phyloP scores from a whole-genome alignment of 2,797 vertebrate species.

The Miichthys miiuy region DNA sequence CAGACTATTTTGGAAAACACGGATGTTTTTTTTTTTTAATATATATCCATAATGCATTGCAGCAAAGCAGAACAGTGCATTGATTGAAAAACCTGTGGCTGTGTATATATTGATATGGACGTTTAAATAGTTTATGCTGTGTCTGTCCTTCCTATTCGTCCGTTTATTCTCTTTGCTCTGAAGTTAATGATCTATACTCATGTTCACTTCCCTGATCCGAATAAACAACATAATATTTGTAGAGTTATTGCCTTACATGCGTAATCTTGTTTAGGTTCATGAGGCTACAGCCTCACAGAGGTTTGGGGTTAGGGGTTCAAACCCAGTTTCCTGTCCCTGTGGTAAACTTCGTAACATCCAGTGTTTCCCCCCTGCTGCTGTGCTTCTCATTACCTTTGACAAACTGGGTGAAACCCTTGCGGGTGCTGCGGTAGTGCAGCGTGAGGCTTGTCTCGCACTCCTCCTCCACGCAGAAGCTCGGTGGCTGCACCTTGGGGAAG shows the following conservation, averaged over 20 bases:
- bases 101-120: neutral
- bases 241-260: neutral
- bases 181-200: neutral
- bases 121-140: neutral
- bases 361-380: neutral
- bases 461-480: constrained; percentile 87
- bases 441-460: constrained; percentile 86
- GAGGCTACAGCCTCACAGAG: neutral
- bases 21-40: too few species aligned
- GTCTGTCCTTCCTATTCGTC: too few species aligned
- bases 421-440: constrained; percentile 84
- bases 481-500: constrained; percentile 86
- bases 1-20: neutral
- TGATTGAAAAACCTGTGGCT: too few species aligned
- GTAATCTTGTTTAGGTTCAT: neutral
- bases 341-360: neutral
- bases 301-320: neutral
- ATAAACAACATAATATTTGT: neutral
- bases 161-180: neutral
- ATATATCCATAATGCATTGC: too few species aligned
- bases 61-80: too few species aligned
- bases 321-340: constrained; percentile 14
- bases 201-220: neutral
- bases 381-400: constrained; percentile 80
- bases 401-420: constrained; percentile 87